These are phyloP conservation scores for Catharus bicknelli DNA, from an alignment of 2,113 vertebrate species.

Conservation along the genomic window DNA sequence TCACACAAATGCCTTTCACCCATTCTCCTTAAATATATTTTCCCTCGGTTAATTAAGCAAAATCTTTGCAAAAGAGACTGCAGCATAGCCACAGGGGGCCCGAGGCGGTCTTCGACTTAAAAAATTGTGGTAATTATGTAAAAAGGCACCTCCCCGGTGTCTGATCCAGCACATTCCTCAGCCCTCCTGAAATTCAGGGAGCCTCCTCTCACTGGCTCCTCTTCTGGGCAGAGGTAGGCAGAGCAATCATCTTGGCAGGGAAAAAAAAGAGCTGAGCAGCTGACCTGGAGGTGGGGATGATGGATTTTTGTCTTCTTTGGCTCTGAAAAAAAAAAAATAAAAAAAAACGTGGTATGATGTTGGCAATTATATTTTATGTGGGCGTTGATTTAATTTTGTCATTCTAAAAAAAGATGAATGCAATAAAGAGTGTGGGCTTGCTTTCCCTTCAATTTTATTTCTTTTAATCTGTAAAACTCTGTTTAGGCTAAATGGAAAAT, in stretches of 20 bases:
- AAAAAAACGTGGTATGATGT: neutral
- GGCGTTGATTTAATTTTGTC: conserved; percentile 57
- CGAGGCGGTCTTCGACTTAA: neutral
- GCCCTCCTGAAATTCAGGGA: neutral
- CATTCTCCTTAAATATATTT: neutral
- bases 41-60: neutral
- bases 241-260: neutral
- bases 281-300: conserved; percentile 57
- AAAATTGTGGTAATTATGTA: conserved; percentile 7
- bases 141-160: neutral
- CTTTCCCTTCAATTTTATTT: conserved; percentile 37
- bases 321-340: neutral
- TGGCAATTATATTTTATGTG: conserved; percentile 53
- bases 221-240: neutral
- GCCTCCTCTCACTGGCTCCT: conserved; percentile 25
- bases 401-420: conserved; percentile 16
- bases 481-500: conserved; percentile 49
- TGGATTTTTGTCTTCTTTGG: conserved; percentile 41
- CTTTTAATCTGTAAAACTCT: conserved; percentile 21
- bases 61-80: neutral
- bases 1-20: neutral
- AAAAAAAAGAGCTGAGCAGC: conserved; percentile 5
- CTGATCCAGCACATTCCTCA: conserved; percentile 29
- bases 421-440: conserved; percentile 50
- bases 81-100: neutral